phyloP scores from a whole-genome alignment of 1,140 invertebrate genomes.

The Drosophila kikkawai region DNA sequence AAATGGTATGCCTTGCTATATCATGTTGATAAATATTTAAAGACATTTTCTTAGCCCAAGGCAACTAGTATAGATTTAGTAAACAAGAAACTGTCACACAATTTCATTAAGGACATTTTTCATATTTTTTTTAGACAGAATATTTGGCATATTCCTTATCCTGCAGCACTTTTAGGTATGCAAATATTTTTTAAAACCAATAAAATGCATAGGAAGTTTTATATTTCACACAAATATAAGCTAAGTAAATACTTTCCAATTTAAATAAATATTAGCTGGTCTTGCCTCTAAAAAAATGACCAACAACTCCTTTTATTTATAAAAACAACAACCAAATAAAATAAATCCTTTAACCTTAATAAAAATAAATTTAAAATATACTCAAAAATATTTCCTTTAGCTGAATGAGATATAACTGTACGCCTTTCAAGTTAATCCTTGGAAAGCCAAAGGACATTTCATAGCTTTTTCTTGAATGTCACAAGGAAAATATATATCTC shows the following conservation, averaged over 20 bases:
- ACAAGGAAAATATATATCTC: slow-evolving; percentile 23
- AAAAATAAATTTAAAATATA: background rate
- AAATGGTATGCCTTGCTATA: background rate
- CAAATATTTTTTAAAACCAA: background rate
- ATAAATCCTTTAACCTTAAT: background rate
- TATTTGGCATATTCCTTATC: background rate
- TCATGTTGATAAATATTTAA: background rate
- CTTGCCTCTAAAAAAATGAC: background rate
- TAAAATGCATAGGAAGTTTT: background rate
- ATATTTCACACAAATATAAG: too few species aligned
- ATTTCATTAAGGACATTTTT: background rate
- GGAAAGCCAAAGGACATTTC: slow-evolving; percentile 11
- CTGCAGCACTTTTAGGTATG: background rate
- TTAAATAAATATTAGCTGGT: background rate
- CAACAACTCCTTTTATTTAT: background rate
- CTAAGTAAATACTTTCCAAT: background rate
- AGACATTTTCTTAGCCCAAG: background rate
- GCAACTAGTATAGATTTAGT: background rate
- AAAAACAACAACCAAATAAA: background rate
- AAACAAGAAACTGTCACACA: background rate
- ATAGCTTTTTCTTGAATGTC: background rate
- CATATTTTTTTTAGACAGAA: background rate
- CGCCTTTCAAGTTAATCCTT: background rate
- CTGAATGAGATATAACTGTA: background rate
- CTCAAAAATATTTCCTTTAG: background rate